phyloP scores from a whole-genome alignment of 2,113 vertebrate genomes.

The Alethe castanea region DNA sequence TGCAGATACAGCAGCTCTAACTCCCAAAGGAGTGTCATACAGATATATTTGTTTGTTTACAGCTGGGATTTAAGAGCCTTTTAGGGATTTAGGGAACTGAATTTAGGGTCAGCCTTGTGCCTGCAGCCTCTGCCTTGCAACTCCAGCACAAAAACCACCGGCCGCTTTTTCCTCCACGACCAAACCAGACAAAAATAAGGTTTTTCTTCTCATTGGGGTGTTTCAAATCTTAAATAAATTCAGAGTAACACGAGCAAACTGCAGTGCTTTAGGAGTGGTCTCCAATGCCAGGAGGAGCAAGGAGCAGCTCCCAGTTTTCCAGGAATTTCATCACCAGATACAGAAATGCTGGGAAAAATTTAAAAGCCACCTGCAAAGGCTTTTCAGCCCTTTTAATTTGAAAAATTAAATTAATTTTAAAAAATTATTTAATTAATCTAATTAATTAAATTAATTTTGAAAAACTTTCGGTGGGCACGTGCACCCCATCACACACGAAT shows the following conservation, averaged over 20 bases:
- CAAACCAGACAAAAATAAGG: not conserved
- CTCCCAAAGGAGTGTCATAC: not conserved
- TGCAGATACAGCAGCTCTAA: not conserved
- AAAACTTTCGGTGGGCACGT: not conserved
- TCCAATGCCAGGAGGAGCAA: not conserved
- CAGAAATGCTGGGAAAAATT: not conserved
- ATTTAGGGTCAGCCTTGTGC: not conserved
- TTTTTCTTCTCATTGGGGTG: not conserved
- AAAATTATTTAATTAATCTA: no score
- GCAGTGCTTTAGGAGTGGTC: not conserved
- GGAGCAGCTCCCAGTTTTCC: not conserved
- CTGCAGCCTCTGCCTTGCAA: rapidly evolving
- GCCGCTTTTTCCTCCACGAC: rapidly evolving
- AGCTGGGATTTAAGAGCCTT: not conserved
- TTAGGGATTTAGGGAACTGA: not conserved
- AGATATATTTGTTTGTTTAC: not conserved
- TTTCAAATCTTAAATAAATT: not conserved
- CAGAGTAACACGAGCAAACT: not conserved
- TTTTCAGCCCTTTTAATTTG: not conserved
- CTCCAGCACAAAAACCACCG: not conserved
- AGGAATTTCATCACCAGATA: not conserved
- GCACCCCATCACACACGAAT: rapidly evolving
- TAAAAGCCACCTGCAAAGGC: not conserved
- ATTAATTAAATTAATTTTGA: no score
- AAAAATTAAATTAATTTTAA: not conserved